Evolutionary conservation across 2,888 invertebrate genomes (phyloP).

Genomic region (Lutraria lutraria): DNA sequence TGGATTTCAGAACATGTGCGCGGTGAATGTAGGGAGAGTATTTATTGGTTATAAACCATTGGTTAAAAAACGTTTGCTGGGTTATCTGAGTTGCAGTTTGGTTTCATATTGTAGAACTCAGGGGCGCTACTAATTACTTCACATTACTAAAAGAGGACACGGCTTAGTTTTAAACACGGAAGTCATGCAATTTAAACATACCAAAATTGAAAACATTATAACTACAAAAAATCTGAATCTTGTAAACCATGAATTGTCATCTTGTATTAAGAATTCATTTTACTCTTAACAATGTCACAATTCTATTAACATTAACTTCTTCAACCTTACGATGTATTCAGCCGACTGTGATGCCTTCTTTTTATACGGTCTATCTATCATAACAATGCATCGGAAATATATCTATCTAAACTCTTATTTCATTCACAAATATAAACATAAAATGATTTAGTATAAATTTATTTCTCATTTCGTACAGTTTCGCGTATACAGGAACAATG

Average conservation of each 20-base stretch:
- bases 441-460: neutral
- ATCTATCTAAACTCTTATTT: too few relatives aligned
- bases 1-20: conserved; percentile 18
- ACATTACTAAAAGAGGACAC: conserved; percentile 1
- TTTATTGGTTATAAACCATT: neutral
- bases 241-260: too few relatives aligned
- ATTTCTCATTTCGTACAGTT: neutral
- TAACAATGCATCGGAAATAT: too few relatives aligned
- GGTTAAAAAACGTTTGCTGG: neutral
- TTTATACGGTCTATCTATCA: too few relatives aligned
- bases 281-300: too few relatives aligned
- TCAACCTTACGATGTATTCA: too few relatives aligned
- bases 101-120: neutral
- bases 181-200: neutral
- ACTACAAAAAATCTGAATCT: too few relatives aligned
- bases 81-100: neutral
- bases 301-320: too few relatives aligned
- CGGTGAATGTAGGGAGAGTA: neutral
- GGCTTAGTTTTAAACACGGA: neutral
- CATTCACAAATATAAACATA: too few relatives aligned
- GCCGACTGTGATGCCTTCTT: too few relatives aligned
- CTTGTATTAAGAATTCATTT: too few relatives aligned
- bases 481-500: neutral
- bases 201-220: neutral
- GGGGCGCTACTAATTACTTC: neutral